phyloP scores from a whole-genome alignment of 2,113 vertebrate species.

The Panthera leo region DNA sequence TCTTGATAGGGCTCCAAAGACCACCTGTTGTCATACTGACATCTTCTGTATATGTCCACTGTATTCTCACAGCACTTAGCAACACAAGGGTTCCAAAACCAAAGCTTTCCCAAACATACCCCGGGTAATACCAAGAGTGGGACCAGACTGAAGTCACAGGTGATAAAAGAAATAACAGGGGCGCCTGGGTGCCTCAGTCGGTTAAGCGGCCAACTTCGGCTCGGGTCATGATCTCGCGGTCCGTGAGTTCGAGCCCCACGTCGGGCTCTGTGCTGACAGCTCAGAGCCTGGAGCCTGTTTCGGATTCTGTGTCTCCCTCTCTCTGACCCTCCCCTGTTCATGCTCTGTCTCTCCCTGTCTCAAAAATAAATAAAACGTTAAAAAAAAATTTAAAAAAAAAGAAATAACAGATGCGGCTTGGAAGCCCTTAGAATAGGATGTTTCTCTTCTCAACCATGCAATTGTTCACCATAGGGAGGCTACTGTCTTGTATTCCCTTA shows the following conservation, averaged over 20 bases:
- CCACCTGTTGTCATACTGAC: background rate
- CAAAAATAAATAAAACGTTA: too few relatives aligned
- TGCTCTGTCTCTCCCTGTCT: too few relatives aligned
- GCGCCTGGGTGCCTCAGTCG: too few relatives aligned
- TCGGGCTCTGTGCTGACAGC: too few relatives aligned
- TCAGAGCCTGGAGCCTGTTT: too few relatives aligned
- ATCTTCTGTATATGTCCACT: background rate
- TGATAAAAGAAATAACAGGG: background rate
- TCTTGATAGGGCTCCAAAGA: background rate
- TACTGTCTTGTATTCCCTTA: background rate
- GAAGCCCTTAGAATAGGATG: background rate
- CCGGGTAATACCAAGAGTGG: background rate
- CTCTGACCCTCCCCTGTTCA: too few relatives aligned
- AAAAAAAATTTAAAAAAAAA: background rate
- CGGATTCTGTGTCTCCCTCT: too few relatives aligned
- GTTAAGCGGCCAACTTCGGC: too few relatives aligned
- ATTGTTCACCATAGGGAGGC: background rate
- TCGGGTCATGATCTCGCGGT: too few relatives aligned
- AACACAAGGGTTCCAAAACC: background rate
- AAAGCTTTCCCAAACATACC: background rate
- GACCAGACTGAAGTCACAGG: background rate
- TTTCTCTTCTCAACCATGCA: background rate
- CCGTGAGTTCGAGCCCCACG: too few relatives aligned
- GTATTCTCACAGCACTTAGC: background rate
- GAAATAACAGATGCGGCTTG: background rate